These are phyloP conservation scores for Arctia plantaginis DNA, from an alignment of 2,888 invertebrate genomes.

Conservation along the genomic window DNA sequence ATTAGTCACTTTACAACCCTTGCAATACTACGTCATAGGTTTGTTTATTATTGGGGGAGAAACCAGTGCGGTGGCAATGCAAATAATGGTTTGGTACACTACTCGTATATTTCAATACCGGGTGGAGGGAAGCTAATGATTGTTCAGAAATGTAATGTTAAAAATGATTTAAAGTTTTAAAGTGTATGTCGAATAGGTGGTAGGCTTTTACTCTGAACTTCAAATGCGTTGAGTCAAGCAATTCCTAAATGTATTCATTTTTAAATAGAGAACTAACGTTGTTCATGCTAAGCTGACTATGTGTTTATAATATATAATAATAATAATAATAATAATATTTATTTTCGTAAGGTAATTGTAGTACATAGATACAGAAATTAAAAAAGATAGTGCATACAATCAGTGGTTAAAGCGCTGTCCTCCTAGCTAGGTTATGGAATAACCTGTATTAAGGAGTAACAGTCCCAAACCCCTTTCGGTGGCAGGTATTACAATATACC, in stretches of 20 bases:
- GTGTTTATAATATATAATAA: too few relatives aligned
- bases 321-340: too few relatives aligned
- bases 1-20: slow-evolving; percentile 48
- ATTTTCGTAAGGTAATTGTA: too few relatives aligned
- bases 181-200: neutral
- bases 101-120: slow-evolving; percentile 38
- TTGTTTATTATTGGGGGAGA: slow-evolving; percentile 38
- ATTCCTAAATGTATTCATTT: neutral
- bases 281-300: too few relatives aligned
- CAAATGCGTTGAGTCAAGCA: neutral
- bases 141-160: neutral
- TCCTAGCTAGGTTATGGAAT: too few relatives aligned
- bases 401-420: too few relatives aligned
- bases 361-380: too few relatives aligned
- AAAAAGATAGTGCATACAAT: too few relatives aligned
- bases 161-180: neutral
- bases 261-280: neutral
- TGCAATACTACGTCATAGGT: slow-evolving; percentile 24
- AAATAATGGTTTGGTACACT: slow-evolving; percentile 38
- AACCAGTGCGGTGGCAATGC: slow-evolving; percentile 42
- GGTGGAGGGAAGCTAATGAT: slow-evolving; percentile 21
- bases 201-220: neutral
- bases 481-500: too few relatives aligned
- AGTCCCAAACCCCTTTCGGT: too few relatives aligned
- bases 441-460: too few relatives aligned